phyloP scores from a whole-genome alignment of 2,888 invertebrate species.

The Imbricaverruca yamaguchii region DNA sequence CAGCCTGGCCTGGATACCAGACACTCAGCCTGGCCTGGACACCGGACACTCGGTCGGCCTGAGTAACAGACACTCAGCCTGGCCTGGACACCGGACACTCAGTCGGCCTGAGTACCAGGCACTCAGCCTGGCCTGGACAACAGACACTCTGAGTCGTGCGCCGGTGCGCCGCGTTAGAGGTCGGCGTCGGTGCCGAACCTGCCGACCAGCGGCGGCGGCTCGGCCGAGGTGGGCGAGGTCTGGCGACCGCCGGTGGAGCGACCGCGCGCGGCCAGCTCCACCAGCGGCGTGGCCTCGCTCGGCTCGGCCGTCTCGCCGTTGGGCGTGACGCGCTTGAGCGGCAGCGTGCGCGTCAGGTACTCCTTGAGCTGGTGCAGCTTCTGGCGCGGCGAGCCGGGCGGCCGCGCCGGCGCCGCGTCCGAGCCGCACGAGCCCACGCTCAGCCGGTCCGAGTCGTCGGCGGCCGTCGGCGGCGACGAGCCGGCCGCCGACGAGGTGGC shows the following conservation, averaged over 20 bases:
- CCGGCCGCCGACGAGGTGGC: not conserved
- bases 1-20: too few species aligned
- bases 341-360: slow-evolving; percentile 12
- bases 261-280: not conserved
- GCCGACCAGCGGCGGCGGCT: not conserved
- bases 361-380: slow-evolving; percentile 1
- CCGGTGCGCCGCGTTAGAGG: not conserved
- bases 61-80: too few species aligned
- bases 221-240: not conserved
- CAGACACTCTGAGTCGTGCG: not conserved
- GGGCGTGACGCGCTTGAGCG: not conserved
- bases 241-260: not conserved
- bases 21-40: too few species aligned
- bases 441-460: not conserved
- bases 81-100: too few species aligned
- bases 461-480: not conserved
- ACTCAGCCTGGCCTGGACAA: not conserved
- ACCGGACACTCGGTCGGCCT: too few species aligned
- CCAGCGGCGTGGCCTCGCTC: slow-evolving; percentile 2
- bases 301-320: not conserved
- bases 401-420: not conserved
- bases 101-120: not conserved
- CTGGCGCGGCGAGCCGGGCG: slow-evolving; percentile 12
- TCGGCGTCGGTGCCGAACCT: not conserved
- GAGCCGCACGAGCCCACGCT: not conserved